phyloP scores from a whole-genome alignment of 2,113 vertebrate species.

The Empidonax alnorum region DNA sequence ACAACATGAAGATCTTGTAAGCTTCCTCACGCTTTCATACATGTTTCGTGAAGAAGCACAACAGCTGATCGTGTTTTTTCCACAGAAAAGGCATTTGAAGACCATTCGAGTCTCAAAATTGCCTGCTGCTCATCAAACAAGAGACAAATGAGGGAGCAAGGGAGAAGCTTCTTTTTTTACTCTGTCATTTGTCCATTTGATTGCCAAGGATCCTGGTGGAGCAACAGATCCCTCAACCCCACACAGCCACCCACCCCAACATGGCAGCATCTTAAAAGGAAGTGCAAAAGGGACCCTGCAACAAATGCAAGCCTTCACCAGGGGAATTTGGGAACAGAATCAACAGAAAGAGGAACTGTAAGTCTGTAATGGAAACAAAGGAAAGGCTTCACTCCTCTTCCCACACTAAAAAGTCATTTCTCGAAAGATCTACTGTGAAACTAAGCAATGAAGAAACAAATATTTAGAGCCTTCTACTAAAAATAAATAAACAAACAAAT shows the following conservation, averaged over 20 bases:
- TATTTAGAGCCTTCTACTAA: neutral
- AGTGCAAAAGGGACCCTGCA: neutral
- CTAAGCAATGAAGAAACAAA: neutral
- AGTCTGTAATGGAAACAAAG: neutral
- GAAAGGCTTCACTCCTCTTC: neutral
- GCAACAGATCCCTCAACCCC: neutral
- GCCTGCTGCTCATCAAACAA: neutral
- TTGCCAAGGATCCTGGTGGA: neutral
- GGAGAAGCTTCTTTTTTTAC: neutral
- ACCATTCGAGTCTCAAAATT: neutral
- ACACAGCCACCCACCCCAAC: rapidly evolving
- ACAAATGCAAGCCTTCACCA: neutral
- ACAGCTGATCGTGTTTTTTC: neutral
- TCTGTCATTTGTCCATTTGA: neutral
- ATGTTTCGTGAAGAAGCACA: neutral
- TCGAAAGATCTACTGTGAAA: neutral
- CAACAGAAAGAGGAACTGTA: rapidly evolving
- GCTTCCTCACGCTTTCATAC: neutral
- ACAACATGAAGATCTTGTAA: neutral
- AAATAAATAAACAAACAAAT: neutral
- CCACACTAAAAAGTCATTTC: neutral
- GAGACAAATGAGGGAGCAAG: neutral
- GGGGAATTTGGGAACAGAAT: neutral
- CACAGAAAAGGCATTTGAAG: neutral
- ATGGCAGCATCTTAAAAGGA: neutral